Conservation (phyloP, 2,888 invertebrate genomes). For the Eupeodes luniger region DNA sequence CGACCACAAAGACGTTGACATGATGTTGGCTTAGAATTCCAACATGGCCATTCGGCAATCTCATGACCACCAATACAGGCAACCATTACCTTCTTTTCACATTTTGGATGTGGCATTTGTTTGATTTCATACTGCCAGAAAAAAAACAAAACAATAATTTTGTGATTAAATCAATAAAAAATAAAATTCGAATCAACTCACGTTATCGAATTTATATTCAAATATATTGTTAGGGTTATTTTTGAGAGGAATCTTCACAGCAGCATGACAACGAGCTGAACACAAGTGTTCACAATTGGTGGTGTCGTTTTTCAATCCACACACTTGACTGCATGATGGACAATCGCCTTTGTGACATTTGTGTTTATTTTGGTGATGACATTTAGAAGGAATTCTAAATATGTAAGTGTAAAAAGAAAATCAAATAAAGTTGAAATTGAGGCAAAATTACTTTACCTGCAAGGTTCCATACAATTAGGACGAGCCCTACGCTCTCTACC, state of each 20-base stretch:
- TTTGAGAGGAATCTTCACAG: conserved; percentile 87
- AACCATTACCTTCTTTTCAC: conserved; percentile 88
- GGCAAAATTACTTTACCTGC: conserved; percentile 85
- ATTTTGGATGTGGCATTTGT: conserved; percentile 89
- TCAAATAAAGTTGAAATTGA: neutral
- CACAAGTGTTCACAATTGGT: conserved; percentile 87
- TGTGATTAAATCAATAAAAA: neutral
- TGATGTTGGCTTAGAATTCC: conserved; percentile 88
- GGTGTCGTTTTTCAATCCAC: conserved; percentile 85
- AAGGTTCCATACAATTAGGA: conserved; percentile 90
- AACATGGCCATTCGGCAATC: conserved; percentile 88
- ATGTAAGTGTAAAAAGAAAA: conserved; percentile 16
- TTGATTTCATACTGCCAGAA: conserved; percentile 84
- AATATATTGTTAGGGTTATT: conserved; percentile 87
- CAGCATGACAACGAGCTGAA: conserved; percentile 90
- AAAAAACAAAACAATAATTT: neutral
- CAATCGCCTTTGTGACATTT: conserved; percentile 93
- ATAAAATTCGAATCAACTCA: conserved; percentile 62
- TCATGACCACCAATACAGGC: conserved; percentile 91
- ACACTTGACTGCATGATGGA: conserved; percentile 92
- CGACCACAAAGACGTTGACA: conserved; percentile 92
- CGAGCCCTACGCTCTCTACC: conserved; percentile 91
- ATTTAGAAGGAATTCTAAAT: conserved; percentile 89
- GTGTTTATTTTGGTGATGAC: conserved; percentile 93
- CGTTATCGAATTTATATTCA: conserved; percentile 86